Evolutionary conservation across 2,888 invertebrate species (phyloP).

Genomic region (Amphipoea oculea): DNA sequence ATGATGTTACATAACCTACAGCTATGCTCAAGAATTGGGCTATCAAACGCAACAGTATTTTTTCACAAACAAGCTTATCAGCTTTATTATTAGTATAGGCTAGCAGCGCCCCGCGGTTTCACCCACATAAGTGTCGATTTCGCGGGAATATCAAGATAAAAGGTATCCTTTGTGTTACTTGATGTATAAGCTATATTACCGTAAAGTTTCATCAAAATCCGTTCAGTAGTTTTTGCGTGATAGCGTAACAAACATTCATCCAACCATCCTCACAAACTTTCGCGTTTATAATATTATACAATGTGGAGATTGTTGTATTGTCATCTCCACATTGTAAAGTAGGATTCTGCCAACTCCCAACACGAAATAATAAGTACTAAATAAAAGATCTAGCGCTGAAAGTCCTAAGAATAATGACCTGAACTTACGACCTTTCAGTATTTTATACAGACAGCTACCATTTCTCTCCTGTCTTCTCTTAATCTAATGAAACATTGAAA

Average conservation of each 20-base stretch:
- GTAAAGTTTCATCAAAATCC: no score
- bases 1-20: not conserved
- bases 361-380: slow-evolving; percentile 19
- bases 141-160: no score
- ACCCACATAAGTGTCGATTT: no score
- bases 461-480: slow-evolving; percentile 31
- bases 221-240: no score
- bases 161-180: no score
- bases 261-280: no score
- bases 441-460: slow-evolving; percentile 21
- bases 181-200: no score
- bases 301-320: no score
- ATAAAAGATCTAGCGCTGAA: not conserved
- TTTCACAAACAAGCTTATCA: not conserved
- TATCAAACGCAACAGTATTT: not conserved
- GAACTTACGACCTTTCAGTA: slow-evolving; percentile 24
- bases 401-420: slow-evolving; percentile 17
- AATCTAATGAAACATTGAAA: slow-evolving; percentile 53
- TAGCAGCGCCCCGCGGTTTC: no score
- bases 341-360: not conserved
- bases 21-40: not conserved
- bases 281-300: no score
- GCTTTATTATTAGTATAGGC: not conserved
- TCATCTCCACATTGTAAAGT: no score
- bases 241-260: no score